Base-by-base conservation (phyloP, 2,888 invertebrate species). In the Ceramica pisi region DNA sequence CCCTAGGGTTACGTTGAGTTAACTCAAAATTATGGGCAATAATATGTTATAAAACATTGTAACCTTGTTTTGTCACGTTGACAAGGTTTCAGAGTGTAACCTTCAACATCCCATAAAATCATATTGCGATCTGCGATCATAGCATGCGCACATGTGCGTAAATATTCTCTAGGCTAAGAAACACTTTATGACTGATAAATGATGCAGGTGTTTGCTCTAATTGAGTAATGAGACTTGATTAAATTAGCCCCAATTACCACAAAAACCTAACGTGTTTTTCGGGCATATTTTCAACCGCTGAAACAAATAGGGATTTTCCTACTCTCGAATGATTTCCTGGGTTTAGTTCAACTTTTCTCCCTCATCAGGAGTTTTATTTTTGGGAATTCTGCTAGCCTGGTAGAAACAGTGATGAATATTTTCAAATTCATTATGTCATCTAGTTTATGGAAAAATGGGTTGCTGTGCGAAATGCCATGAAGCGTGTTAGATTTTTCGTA, bases 191-290 rank as follows among this genome's bases (percentile, higher is more conserved):
- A 1, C 38, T 73, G 46, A 77, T 68, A 76, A 59, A 38, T 68
- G 21, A 68, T 59, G 38, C 38, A 38, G 4, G 46, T 53, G 46
- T 53, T 46, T 48, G 46, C 12, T 48, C 48, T 53, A 68, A 77
- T 53, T 53, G 21, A 31, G 26, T 53, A 69, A 73, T 59, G 57
- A 68, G 57, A 23, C n/a, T 55, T 77, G 16, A 53, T 77, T 77
- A 48, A 41, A 77, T 77, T 77, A 59, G n/a, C 51, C 59, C 59
- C 53, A 69, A 77, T 73, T 77, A 59, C 9, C 23, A 41, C 12
- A 46, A 21, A 31, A 46, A 53, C n/a, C 26, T 68, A 5, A 51
- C 19, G 38, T n/a, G 9, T 44, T 31, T 44, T 23, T 67, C 16
- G 38, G 23, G 1, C 8, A 35, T 0, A 35, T 51, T 76, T 44